Evolutionary conservation across 2,888 invertebrate species (phyloP).

Genomic region (Pammene fasciana): DNA sequence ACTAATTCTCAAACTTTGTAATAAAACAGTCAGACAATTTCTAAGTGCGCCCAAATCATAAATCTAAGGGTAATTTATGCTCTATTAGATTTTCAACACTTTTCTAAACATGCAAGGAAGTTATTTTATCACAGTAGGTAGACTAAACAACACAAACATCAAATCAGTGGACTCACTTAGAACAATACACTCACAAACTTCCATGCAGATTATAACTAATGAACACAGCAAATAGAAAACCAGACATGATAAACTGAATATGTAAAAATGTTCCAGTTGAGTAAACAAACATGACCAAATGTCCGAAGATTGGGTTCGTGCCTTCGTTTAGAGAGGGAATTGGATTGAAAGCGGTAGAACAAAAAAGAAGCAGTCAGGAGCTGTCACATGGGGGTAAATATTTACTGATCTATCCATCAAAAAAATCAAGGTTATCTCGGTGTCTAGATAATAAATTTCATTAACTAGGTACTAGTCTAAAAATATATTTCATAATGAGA

Average conservation of each 20-base stretch:
- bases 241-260: slow-evolving; percentile 36
- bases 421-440: slow-evolving; percentile 19
- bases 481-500: neutral
- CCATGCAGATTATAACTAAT: slow-evolving; percentile 35
- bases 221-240: slow-evolving; percentile 37
- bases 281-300: slow-evolving; percentile 36
- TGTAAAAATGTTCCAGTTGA: slow-evolving; percentile 41
- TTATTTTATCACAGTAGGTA: neutral
- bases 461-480: too few species aligned
- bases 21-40: neutral
- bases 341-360: slow-evolving; percentile 32
- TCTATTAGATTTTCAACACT: slow-evolving; percentile 13
- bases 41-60: slow-evolving; percentile 8
- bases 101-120: slow-evolving; percentile 24
- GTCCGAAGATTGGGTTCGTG: slow-evolving; percentile 40
- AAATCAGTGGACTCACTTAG: slow-evolving; percentile 14
- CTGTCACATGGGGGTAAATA: slow-evolving; percentile 26
- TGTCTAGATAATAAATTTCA: neutral
- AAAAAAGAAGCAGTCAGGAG: slow-evolving; percentile 24
- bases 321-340: slow-evolving; percentile 38
- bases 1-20: neutral
- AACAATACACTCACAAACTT: slow-evolving; percentile 29
- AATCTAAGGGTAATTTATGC: neutral
- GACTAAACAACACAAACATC: slow-evolving; percentile 10
- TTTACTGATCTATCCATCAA: slow-evolving; percentile 27